Base-by-base conservation (phyloP, 2,888 invertebrate species). In the Dasysyrphus tricinctus region DNA sequence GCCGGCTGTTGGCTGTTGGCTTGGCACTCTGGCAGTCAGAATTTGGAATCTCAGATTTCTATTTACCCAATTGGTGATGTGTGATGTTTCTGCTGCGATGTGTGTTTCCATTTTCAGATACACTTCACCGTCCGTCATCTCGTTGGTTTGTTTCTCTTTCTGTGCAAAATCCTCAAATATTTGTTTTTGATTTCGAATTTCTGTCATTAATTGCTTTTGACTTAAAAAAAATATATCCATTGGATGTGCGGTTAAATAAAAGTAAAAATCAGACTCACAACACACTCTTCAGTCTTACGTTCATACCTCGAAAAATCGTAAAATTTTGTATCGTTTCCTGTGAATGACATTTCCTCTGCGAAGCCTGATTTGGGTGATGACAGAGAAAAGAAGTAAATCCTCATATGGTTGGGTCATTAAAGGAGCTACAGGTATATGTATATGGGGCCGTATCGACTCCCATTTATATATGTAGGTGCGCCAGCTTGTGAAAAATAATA, bases 161-260 rank as follows among this genome's bases (percentile, higher is more conserved):
- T 61, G 29, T 69, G 69, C 69, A 7, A 67, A 76, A 56, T 80
- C 57, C 12, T 76, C 72, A 84, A 84, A 84, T 84, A 84, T 84
- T 84, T 84, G 80, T 80, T 57, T 84, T 84, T 84, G 80, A 84
- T 84, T 80, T 84, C 83, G 34, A 76, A 74, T 84, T 84, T 74
- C 75, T 65, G 24, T 19, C 83, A 84, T 84, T 84, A 84, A 84
- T 84, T 80, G 84, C 84, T 80, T 84, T 84, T 57, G 76, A 75
- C 72, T 73, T 76, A 70, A 65, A 79, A 84, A 75, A 57, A 14
- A 19, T 47, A 54, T 47, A 16, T 24, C 56, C 12, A 51, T 61
- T 51, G 44, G n/a, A 14, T 37, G 49, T 39, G 39, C 24, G 61
- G 24, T 24, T 24, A 24, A 24, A 24, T 61, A 34, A 44, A 49